These are phyloP conservation scores for Ceyx erithaca DNA, from an alignment of 2,797 vertebrate species.

Conservation along the genomic window DNA sequence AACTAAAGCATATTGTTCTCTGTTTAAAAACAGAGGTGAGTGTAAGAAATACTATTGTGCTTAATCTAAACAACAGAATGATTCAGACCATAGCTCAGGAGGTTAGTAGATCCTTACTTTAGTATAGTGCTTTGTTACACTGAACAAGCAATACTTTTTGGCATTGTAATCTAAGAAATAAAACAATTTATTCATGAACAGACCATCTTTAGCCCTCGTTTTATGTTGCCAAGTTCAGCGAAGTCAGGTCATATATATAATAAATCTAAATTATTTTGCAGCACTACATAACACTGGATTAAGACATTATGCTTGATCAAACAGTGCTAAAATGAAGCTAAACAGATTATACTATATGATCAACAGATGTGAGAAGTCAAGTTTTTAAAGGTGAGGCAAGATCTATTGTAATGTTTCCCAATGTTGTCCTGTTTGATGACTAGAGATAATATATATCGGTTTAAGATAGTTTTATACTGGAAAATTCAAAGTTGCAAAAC, in stretches of 20 bases:
- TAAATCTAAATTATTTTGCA: not conserved
- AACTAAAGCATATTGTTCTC: not conserved
- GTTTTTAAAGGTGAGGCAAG: not conserved
- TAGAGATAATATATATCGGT: not conserved
- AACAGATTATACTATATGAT: not conserved
- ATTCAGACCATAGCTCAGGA: not conserved
- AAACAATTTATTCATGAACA: not conserved
- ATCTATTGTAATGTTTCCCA: not conserved
- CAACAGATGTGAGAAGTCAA: not conserved
- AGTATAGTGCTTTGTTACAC: not conserved
- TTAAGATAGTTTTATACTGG: not conserved
- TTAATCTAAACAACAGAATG: not conserved
- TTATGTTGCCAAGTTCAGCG: not conserved
- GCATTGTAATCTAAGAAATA: not conserved
- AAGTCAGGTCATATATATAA: not conserved
- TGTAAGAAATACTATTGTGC: not conserved
- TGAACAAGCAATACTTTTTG: not conserved
- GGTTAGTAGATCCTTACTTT: not conserved
- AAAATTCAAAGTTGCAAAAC: not conserved
- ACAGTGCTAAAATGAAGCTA: not conserved
- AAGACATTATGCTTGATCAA: not conserved
- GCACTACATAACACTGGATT: not conserved
- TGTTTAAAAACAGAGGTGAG: not conserved
- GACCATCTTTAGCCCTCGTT: not conserved
- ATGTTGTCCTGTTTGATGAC: not conserved